Evolutionary conservation across 2,113 vertebrate species (phyloP).

Genomic region (Salvator merianae): DNA sequence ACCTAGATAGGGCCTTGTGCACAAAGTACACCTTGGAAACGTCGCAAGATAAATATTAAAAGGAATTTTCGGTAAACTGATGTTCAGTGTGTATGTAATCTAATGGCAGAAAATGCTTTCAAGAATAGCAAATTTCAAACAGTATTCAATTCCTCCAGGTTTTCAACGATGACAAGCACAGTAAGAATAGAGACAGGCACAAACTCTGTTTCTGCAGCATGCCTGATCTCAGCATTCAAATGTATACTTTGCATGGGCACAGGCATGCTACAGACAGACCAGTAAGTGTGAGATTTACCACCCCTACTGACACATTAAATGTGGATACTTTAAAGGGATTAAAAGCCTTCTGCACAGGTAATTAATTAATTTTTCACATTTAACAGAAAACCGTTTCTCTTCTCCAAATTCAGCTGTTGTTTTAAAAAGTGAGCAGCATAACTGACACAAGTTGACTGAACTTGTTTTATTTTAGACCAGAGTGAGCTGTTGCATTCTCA

Average conservation of each 20-base stretch:
- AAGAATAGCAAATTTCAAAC: not conserved
- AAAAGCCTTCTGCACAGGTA: not conserved
- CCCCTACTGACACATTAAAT: not conserved
- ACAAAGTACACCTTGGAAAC: constrained; percentile 49
- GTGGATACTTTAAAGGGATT: not conserved
- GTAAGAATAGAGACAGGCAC: not conserved
- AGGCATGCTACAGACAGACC: not conserved
- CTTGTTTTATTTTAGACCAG: not conserved
- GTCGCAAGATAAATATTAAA: not conserved
- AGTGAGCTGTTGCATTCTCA: not conserved
- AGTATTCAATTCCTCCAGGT: not conserved
- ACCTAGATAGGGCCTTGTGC: constrained; percentile 54
- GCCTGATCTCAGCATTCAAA: not conserved
- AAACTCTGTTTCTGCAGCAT: not conserved
- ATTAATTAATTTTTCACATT: constrained; percentile 6
- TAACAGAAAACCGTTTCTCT: not conserved
- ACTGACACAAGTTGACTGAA: not conserved
- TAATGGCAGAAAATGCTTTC: not conserved
- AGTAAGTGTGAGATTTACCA: not conserved
- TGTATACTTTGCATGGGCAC: not conserved
- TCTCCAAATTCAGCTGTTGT: constrained; percentile 22
- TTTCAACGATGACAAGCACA: not conserved
- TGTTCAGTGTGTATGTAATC: constrained; percentile 28
- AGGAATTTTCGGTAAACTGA: constrained; percentile 24
- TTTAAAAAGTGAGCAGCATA: constrained; percentile 15